Percentiles rank a stretch among this genome's conserved stretches.
These are phyloP conservation scores for Sycophila sp. DNA, from an alignment of 1,140 invertebrate species.

Conservation along the genomic window DNA sequence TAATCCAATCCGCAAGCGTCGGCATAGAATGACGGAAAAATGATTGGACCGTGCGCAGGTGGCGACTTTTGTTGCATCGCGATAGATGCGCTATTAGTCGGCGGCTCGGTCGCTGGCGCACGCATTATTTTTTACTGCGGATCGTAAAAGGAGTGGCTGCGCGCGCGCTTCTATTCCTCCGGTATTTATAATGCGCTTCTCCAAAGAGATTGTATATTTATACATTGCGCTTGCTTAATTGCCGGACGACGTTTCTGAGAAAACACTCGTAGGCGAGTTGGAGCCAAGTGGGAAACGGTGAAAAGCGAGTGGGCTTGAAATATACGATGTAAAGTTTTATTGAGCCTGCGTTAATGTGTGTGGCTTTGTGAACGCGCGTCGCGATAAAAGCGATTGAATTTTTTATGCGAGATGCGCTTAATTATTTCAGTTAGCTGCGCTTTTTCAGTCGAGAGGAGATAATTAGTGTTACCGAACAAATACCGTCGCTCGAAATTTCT, in stretches of 20 bases:
- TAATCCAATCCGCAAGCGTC: not conserved
- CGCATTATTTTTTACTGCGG: slow-evolving; percentile 19
- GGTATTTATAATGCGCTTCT: slow-evolving; percentile 2
- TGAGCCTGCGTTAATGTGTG: too few relatives aligned
- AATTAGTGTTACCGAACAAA: too few relatives aligned
- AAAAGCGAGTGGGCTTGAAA: not conserved
- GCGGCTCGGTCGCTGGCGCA: not conserved
- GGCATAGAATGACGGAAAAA: not conserved
- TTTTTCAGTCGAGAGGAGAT: too few relatives aligned
- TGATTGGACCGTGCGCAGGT: too few relatives aligned
- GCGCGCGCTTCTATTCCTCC: not conserved
- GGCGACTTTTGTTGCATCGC: too few relatives aligned
- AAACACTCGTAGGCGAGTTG: not conserved
- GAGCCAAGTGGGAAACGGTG: too few relatives aligned
- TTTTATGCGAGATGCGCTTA: too few relatives aligned
- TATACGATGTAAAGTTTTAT: slow-evolving; percentile 8
- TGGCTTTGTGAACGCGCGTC: too few relatives aligned
- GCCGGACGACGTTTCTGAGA: not conserved
- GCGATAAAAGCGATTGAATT: too few relatives aligned
- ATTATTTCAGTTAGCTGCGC: too few relatives aligned
- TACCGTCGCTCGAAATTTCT: too few relatives aligned
- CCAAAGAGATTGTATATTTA: slow-evolving; percentile 15
- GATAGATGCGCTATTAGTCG: not conserved
- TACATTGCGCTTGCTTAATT: slow-evolving; percentile 2
- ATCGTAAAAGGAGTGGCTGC: slow-evolving; percentile 15